phyloP scores from a whole-genome alignment of 1,140 invertebrate genomes.

The Musca vetustissima region DNA sequence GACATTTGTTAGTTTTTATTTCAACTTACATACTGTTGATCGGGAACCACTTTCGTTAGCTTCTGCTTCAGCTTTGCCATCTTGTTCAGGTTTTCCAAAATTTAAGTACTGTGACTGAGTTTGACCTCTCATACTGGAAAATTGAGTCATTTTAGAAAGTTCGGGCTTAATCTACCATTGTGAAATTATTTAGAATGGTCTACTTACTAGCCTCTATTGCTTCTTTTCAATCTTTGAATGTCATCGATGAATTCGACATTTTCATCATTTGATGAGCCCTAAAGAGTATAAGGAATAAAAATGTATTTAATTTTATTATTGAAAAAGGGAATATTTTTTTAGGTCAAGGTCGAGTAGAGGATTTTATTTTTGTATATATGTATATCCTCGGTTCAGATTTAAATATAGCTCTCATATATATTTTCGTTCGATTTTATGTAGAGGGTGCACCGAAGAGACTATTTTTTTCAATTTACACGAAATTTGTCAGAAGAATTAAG shows the following conservation, averaged over 20 bases:
- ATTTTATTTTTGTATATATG: too few species aligned
- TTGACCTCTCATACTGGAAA: slow-evolving; percentile 63
- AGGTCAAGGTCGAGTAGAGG: too few species aligned
- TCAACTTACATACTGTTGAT: slow-evolving; percentile 72
- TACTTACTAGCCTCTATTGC: slow-evolving; percentile 50
- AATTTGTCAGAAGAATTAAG: too few species aligned
- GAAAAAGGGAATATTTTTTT: too few species aligned
- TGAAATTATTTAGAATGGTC: too few species aligned
- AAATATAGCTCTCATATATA: too few species aligned
- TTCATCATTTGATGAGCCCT: slow-evolving; percentile 11
- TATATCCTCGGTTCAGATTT: too few species aligned
- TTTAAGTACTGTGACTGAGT: slow-evolving; percentile 81
- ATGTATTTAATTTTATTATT: background rate
- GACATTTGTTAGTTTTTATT: background rate
- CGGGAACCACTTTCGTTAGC: slow-evolving; percentile 70
- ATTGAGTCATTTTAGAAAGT: too few species aligned
- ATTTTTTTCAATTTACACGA: too few species aligned
- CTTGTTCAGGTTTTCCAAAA: slow-evolving; percentile 62
- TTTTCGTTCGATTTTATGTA: too few species aligned
- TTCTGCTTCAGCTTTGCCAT: slow-evolving; percentile 77
- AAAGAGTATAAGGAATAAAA: background rate
- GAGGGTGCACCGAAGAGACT: too few species aligned
- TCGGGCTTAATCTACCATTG: too few species aligned
- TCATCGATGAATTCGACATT: slow-evolving; percentile 29
- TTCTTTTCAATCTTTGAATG: slow-evolving; percentile 39